Evolutionary conservation across 2,888 invertebrate genomes (phyloP).

Genomic region (Salpingus planirostris): DNA sequence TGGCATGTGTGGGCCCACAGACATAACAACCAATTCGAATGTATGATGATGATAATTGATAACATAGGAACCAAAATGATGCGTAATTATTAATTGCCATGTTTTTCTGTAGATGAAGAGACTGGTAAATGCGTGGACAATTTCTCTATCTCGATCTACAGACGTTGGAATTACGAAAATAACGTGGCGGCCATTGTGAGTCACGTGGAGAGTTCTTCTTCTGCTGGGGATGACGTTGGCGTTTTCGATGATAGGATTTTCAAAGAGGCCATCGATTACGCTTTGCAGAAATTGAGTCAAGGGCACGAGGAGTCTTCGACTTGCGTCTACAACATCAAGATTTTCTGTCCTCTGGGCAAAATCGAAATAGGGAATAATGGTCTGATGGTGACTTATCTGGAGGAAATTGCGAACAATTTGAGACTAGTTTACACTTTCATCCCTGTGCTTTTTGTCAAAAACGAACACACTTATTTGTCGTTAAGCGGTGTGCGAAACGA

Average conservation of each 20-base stretch:
- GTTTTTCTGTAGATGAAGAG: constrained; percentile 63
- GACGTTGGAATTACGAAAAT: constrained; percentile 84
- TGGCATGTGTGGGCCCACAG: constrained; percentile 92
- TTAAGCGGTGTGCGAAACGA: constrained; percentile 73
- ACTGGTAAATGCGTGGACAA: constrained; percentile 79
- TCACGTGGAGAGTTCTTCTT: constrained; percentile 44
- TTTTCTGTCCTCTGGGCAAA: constrained; percentile 61
- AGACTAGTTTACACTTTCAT: constrained; percentile 63
- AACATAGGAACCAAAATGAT: too few species aligned
- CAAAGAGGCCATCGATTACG: constrained; percentile 49
- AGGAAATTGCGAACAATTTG: constrained; percentile 46
- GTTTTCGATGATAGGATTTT: constrained; percentile 44
- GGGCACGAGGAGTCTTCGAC: constrained; percentile 43
- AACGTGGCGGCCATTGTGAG: constrained; percentile 80
- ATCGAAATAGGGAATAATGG: background rate
- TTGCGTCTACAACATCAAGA: constrained; percentile 63
- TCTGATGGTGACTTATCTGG: constrained; percentile 33
- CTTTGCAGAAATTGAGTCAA: constrained; percentile 44
- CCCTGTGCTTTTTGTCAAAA: constrained; percentile 72
- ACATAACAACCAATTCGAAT: constrained; percentile 80
- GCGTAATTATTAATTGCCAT: too few species aligned
- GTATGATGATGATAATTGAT: too few species aligned
- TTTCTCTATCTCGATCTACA: constrained; percentile 72
- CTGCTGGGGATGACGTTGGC: background rate
- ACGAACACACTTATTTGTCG: constrained; percentile 73